Conservation (phyloP, 2,888 invertebrate species). For the Tetramorium bicarinatum region DNA sequence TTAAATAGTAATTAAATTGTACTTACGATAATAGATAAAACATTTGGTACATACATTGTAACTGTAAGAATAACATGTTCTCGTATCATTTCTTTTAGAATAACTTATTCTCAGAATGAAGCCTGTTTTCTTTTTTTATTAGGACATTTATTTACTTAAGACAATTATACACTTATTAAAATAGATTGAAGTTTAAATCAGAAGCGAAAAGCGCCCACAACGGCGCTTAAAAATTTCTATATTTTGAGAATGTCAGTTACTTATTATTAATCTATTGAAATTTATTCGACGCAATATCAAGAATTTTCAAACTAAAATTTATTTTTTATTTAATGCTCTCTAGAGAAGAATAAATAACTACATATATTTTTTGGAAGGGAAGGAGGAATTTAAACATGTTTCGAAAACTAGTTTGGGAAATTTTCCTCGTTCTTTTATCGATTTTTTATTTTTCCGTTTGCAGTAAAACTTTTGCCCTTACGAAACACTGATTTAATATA, state of each 20-base stretch:
- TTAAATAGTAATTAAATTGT: not conserved
- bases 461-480: not conserved
- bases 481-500: not conserved
- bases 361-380: not conserved
- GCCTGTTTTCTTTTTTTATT: not conserved
- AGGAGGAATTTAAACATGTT: not conserved
- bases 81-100: not conserved
- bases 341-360: not conserved
- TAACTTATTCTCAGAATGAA: not conserved
- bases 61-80: not conserved
- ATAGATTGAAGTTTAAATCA: not conserved
- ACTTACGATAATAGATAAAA: not conserved
- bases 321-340: not conserved
- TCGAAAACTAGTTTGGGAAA: not conserved
- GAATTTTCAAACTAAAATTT: not conserved
- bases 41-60: not conserved
- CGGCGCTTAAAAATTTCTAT: not conserved
- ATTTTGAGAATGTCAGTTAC: not conserved
- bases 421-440: not conserved
- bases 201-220: not conserved
- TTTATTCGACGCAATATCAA: not conserved
- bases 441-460: not conserved
- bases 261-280: constrained; percentile 3
- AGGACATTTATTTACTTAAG: not conserved
- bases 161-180: not conserved